Percentiles rank a stretch among this genome's conserved stretches.
These are phyloP conservation scores for Araneus ventricosus DNA, from an alignment of 1,140 invertebrate genomes.

Conservation along the genomic window DNA sequence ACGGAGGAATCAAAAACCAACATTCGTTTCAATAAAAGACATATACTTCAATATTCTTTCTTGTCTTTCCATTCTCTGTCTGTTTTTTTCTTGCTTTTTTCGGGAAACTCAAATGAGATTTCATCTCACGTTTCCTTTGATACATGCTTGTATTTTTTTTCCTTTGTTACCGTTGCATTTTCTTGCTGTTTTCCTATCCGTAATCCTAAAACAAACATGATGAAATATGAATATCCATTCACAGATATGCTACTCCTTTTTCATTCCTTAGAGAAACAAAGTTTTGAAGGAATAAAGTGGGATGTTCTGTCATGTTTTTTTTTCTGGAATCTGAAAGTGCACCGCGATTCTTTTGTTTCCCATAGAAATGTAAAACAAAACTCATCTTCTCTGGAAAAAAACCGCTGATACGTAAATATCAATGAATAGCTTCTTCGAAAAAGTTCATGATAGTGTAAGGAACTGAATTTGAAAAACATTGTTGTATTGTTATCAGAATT, in stretches of 20 bases:
- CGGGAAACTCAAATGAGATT: conserved; percentile 11
- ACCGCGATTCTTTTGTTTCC: neutral
- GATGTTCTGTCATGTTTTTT: neutral
- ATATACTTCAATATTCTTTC: neutral
- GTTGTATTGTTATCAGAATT: too few relatives aligned
- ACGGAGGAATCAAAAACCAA: neutral
- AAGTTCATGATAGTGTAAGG: neutral
- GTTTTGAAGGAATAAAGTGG: neutral
- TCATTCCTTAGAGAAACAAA: neutral
- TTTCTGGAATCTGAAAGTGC: neutral
- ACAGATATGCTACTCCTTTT: conserved; percentile 1
- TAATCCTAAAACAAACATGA: conserved; percentile 2
- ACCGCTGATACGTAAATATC: neutral
- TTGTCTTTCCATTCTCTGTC: neutral
- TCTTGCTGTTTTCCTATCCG: neutral
- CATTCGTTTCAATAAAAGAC: conserved; percentile 8
- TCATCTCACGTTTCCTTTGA: neutral
- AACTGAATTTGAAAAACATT: neutral
- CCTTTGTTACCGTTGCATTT: neutral
- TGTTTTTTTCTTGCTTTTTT: neutral
- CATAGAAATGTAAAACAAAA: neutral
- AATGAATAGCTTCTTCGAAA: neutral
- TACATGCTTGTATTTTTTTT: neutral
- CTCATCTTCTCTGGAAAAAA: neutral
- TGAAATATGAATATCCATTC: conserved; percentile 9